Evolutionary conservation across 2,797 vertebrate genomes (phyloP), one percentile per base, ranked within the genome.

Genomic region (Urocyon cinereoargenteus): DNA sequence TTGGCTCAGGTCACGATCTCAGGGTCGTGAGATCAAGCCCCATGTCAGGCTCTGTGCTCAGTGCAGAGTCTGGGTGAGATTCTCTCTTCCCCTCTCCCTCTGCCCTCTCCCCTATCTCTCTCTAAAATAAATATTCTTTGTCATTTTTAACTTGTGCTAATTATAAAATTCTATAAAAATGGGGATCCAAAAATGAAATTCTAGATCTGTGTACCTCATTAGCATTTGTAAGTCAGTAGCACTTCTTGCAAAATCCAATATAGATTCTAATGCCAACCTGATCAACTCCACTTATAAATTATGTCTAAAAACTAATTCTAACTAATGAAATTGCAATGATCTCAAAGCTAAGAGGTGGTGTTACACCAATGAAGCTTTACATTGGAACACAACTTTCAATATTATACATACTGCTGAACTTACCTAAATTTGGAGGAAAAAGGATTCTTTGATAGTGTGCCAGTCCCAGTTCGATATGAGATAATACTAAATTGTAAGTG

Each of bases 131-230:
- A 64, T 68, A 68, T 57, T 11, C 22, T 11, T 36, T 68, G 21
- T 53, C 73, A 78, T 79, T 92, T 94, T 84, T 64, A 89, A 85
- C 24, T 57, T 18, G 53, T n/a, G 49, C 21, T 79, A 94, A 61
- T 77, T 77, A 92, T 51, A 79, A 49, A 81, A 89, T 84, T 85
- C 18, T 92, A 49, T 40, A 84, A 61, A 89, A 53, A 89, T 16
- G 4, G 75, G 51, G 24, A 73, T 57, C 40, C 24, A 73, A 85
- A 91, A 92, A 57, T 79, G 55, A 90, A 96, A 89, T 73, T 49
- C 22, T 24, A 89, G 78, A 75, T 45, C 40, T 45, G 40, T 21
- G 3, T 40, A 78, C 28, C 14, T 19, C 61, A 66, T 36, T 59
- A 72, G 24, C 36, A 45, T 40, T 75, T 68, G 59, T 68, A 91